Base-by-base conservation (phyloP, 2,113 vertebrate genomes). In the Cryptotis parvus region DNA sequence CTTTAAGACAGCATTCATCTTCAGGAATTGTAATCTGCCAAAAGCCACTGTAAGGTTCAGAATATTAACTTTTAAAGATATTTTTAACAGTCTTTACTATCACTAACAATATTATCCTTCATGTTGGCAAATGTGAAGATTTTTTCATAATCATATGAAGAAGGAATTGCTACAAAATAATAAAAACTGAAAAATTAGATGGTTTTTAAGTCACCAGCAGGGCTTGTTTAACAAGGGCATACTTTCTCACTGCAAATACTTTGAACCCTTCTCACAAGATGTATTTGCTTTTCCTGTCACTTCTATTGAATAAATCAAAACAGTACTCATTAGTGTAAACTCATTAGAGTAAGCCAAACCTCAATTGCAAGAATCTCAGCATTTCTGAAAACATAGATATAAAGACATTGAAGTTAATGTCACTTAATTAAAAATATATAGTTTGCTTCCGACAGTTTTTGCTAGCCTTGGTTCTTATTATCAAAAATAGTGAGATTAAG, bases 371-470 rank as follows among this genome's bases (percentile, higher is more conserved):
- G 61, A n/a, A 77, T 81, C 92, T 92, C 93, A 95, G 95, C 95
- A 94, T 75, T 97, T 96, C 83, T 91, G 61, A 90, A 91, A 94
- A 91, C 81, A 95, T 1, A 91, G 80, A 94, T 83, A 94, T 72
- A 93, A 87, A 94, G 43, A 90, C 68, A 90, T 33, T 11, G 79
- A 92, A 84, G 69, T 74, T 90, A 95, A 93, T 90, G 86, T 89
- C 90, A 94, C 88, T 94, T 94, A 96, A 95, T 96, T 94, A 94
- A 96, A 96, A 93, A 95, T 85, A 96, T 91, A 91, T 82, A 88
- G 75, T 91, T 91, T 88, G 70, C 81, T 91, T 87, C 90, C 72
- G 85, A 85, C 52, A 63, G 72, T 58, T 95, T 94, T 94, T 83
- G 70, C 87, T 86, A 92, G 76, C 43, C 27, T 26, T 52, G 39